These are phyloP conservation scores for Neoitamus cyanurus DNA, from an alignment of 2,888 invertebrate species.

Conservation along the genomic window DNA sequence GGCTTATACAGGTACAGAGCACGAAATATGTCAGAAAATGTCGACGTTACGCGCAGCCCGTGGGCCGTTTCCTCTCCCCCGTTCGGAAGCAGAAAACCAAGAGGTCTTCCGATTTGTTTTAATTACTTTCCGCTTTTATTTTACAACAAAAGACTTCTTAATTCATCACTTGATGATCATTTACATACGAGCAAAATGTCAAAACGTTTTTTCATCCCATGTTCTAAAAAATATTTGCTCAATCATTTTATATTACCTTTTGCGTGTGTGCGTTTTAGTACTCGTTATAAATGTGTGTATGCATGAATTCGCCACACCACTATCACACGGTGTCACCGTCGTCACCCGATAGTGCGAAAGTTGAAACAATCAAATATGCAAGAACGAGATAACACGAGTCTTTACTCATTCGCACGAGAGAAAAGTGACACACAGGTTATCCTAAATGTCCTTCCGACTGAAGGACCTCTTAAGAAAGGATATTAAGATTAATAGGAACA, in stretches of 20 bases:
- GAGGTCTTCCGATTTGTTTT: background rate
- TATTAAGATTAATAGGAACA: constrained; percentile 26
- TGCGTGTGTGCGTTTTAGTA: constrained; percentile 3
- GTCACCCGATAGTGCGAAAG: background rate
- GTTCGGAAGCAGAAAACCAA: background rate
- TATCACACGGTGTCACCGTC: background rate
- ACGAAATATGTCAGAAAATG: background rate
- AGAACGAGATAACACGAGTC: background rate
- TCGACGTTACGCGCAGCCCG: background rate
- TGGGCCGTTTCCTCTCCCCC: background rate
- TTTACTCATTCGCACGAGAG: background rate
- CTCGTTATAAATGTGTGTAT: background rate
- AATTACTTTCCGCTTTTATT: background rate
- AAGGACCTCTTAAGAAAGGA: background rate
- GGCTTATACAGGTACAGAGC: background rate
- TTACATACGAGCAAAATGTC: constrained; percentile 32
- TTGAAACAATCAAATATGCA: background rate
- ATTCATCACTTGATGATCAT: constrained; percentile 22
- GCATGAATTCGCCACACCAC: constrained; percentile 13
- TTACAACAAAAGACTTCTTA: constrained; percentile 4
- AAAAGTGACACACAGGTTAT: background rate
- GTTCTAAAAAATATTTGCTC: constrained; percentile 41
- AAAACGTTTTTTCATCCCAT: constrained; percentile 30
- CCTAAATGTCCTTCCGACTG: background rate
- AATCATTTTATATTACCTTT: constrained; percentile 24